Evolutionary conservation across 2,113 vertebrate species (phyloP), one percentile per base, ranked within the genome.

Genomic region (Menidia beryllina): DNA sequence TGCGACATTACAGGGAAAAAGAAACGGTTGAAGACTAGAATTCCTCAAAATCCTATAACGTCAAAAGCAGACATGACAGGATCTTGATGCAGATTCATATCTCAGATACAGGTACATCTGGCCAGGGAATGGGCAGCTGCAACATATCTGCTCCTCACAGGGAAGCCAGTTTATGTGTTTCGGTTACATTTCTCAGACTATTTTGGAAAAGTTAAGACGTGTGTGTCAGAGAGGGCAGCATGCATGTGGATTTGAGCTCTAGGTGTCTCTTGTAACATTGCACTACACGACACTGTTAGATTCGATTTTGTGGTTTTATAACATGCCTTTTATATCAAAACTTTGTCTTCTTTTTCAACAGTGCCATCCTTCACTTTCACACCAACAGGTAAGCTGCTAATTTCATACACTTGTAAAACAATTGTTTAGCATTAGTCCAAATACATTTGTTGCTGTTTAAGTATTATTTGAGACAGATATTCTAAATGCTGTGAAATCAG

Each of bases 281-380:
- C 10, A 10, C 30, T 34, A 34, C 10, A 34, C 10, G 10, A 34
- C 30, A 34, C 7, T 34, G 30, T 30, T 30, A 30, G 8, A 5
- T 30, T 4, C 4, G 8, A 30, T 30, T 24, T 26, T 58, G 13
- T 49, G 17, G 55, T 43, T 55, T 55, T 5, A 64, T 50, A 43
- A 51, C 13, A 26, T 8, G 27, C 34, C 50, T 5, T 27, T 11
- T 11, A 25, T 43, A 17, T 36, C 9, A 10, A 15, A 23, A 1
- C 21, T 27, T 23, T 55, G 7, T 4, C 41, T 14, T 61, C 47
- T 52, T 64, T 75, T 89, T 30, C 92, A 91, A 93, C 96, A 99
- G 98, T 99, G 90, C 98, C 98, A 74, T 99, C 98, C 82, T 99
- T 98, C 93, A 98, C 97, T 89, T 99, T 99, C 94, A 99, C 98